phyloP scores from a whole-genome alignment of 2,888 invertebrate species.

The Leptothorax acervorum region DNA sequence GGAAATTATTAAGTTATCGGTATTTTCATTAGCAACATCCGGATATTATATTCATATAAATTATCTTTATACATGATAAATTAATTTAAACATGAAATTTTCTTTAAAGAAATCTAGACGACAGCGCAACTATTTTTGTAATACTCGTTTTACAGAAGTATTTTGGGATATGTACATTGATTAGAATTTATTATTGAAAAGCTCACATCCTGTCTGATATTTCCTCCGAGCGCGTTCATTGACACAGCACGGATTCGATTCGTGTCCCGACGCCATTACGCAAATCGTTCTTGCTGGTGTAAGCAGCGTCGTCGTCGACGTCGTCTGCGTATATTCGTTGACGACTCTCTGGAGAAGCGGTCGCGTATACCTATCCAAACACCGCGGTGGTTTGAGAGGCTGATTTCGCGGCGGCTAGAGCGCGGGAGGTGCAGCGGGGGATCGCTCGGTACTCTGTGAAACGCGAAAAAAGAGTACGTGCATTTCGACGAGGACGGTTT shows the following conservation, averaged over 20 bases:
- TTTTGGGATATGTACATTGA: not conserved
- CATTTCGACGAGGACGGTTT: slow-evolving; percentile 68
- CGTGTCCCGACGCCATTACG: slow-evolving; percentile 50
- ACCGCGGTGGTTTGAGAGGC: slow-evolving; percentile 41
- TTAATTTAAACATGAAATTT: not conserved
- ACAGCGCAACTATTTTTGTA: not conserved
- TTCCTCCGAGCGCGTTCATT: slow-evolving; percentile 27
- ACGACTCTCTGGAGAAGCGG: slow-evolving; percentile 58
- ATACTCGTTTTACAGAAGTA: not conserved
- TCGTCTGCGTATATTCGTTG: slow-evolving; percentile 35
- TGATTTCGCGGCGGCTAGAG: not conserved
- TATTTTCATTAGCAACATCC: not conserved
- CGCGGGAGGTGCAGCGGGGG: not conserved
- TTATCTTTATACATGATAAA: not conserved
- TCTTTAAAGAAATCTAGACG: not conserved
- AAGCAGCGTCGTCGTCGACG: slow-evolving; percentile 17
- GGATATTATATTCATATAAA: not conserved
- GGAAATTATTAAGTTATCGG: not conserved
- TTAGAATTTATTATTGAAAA: slow-evolving; percentile 4
- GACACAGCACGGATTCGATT: slow-evolving; percentile 19
- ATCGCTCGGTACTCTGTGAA: slow-evolving; percentile 56
- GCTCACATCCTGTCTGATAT: not conserved
- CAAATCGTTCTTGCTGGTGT: slow-evolving; percentile 54
- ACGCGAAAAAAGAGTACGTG: slow-evolving; percentile 62
- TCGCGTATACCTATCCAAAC: slow-evolving; percentile 61